Evolutionary conservation across 2,888 invertebrate species (phyloP).

Genomic region (Dromius quadrimaculatus): DNA sequence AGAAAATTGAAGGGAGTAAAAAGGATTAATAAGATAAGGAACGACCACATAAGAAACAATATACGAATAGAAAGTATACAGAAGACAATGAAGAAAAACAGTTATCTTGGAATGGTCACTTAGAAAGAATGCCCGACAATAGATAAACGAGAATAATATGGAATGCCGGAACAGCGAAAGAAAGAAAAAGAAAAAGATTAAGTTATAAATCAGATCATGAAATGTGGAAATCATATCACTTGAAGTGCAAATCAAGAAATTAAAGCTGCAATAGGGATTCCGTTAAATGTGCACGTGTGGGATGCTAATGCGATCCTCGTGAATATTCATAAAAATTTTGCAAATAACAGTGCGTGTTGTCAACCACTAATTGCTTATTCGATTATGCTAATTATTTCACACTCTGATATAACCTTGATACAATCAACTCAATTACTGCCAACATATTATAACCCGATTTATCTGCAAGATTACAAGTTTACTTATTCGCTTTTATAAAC

Average conservation of each 20-base stretch:
- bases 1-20: too few species aligned
- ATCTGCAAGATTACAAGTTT: conserved; percentile 15
- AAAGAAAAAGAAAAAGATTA: too few species aligned
- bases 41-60: too few species aligned
- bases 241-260: conserved; percentile 35
- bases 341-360: conserved; percentile 43
- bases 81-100: too few species aligned
- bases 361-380: conserved; percentile 47
- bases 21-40: too few species aligned
- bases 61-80: too few species aligned
- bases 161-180: too few species aligned
- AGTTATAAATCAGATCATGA: too few species aligned
- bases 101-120: too few species aligned
- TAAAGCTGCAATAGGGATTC: conserved; percentile 13
- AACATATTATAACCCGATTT: conserved; percentile 16
- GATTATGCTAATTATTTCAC: conserved; percentile 44
- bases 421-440: conserved; percentile 14
- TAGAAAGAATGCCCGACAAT: too few species aligned
- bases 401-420: conserved; percentile 39
- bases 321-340: conserved; percentile 48
- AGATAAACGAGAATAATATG: too few species aligned
- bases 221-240: neutral
- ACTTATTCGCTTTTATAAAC: neutral
- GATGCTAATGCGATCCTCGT: conserved; percentile 37
- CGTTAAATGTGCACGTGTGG: conserved; percentile 24